Percentiles rank a stretch among this genome's conserved stretches.
These are phyloP conservation scores for Wiebesia pumilae DNA, from an alignment of 1,140 invertebrate species.

Conservation along the genomic window DNA sequence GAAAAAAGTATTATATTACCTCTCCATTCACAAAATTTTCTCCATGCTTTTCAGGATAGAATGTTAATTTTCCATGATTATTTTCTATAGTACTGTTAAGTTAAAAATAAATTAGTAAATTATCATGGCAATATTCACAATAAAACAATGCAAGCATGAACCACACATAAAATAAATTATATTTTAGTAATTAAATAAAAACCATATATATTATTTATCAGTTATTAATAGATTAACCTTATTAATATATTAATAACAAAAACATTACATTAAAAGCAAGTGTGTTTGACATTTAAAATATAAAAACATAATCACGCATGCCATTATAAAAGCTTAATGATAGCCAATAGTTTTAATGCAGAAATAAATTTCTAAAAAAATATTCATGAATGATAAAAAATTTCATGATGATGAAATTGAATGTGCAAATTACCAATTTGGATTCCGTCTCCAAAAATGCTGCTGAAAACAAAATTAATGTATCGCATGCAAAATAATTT, in stretches of 20 bases:
- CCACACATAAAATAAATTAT: background rate
- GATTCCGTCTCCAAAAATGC: background rate
- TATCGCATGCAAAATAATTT: background rate
- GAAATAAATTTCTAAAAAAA: background rate
- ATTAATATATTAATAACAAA: background rate
- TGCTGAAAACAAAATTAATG: background rate
- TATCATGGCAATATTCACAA: background rate
- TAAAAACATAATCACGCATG: constrained; percentile 7
- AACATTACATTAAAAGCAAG: background rate
- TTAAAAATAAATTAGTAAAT: constrained; percentile 41
- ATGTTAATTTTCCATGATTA: constrained; percentile 70
- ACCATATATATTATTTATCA: background rate
- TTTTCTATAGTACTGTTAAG: constrained; percentile 71
- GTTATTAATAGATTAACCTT: constrained; percentile 7
- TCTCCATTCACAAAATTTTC: constrained; percentile 82
- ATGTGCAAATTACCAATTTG: background rate
- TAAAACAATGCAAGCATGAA: background rate
- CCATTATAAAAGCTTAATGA: background rate
- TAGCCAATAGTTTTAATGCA: background rate
- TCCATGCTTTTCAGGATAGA: constrained; percentile 74
- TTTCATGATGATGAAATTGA: background rate
- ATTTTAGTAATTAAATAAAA: background rate
- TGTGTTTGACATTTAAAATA: background rate
- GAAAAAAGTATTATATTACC: constrained; percentile 61
- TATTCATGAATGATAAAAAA: background rate